Base-by-base conservation (phyloP, 1,140 invertebrate genomes). In the Matsumurasca onukii region DNA sequence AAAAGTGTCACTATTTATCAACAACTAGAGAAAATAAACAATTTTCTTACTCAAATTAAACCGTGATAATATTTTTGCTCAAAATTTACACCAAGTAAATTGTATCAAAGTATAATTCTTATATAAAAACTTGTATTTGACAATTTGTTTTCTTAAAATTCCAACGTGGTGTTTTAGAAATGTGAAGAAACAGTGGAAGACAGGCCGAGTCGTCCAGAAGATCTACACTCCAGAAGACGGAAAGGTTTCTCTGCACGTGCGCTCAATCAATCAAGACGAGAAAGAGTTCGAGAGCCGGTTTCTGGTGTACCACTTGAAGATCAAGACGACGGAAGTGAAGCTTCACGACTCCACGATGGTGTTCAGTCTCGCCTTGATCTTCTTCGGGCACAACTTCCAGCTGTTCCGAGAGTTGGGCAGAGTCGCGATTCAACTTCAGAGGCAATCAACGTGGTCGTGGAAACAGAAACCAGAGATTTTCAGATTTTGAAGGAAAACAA, bases 281-380 rank as follows among this genome's bases (percentile, higher is more conserved):
- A 70, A 17, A 1, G 62, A 73, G 3, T 88, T 88, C 75, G 82
- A 86, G 31, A 85, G 84, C 30, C 80, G 80, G 17, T 88, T 88
- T 78, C 77, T 93, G 25, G 86, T 90, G 0, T 94, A 91, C 75
- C 88, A 88, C 73, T 76, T 84, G 31, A 91, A 88, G 74, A 77
- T 90, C 73, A 86, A 85, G 72, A 69, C 70, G 85, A 85, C 0
- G 79, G 78, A 0, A 75, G 84, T 90, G 24, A 90, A 79, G 76
- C 77, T 93, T 0, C 85, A 89, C 63, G 91, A 93, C 73, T 86
- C 86, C 0, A 90, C 90, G 1, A 83, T 87, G 78, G 83, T 93
- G 0, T 86, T 86, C 71, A 84, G 88, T 1, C 83, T 89, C 70
- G 84, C 90, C 0, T 76, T 94, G 15, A 76, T 93, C 2, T 90